Evolutionary conservation across 92 coral and sea anemone genomes (phyloP).

Genomic region (Meandrina meandrites): DNA sequence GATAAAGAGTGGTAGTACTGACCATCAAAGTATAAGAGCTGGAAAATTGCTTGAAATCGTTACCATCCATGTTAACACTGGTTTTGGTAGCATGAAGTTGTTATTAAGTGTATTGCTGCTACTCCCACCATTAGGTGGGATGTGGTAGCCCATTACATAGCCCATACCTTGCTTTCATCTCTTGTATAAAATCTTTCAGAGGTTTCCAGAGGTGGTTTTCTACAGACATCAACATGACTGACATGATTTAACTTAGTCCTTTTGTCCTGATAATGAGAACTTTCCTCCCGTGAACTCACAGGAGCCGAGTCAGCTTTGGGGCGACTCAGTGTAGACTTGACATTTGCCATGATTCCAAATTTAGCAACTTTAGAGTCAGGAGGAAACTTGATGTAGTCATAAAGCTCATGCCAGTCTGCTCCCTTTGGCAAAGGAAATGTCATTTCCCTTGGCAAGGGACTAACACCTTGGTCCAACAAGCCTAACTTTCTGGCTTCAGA

Average conservation of each 20-base stretch:
- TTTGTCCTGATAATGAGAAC: constrained; percentile 4
- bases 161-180: constrained; percentile 16
- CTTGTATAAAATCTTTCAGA: neutral
- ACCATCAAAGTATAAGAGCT: no score
- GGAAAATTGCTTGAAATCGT: no score
- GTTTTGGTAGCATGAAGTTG: no score
- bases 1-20: no score
- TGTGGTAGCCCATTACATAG: neutral
- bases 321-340: constrained; percentile 19
- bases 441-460: constrained; percentile 95
- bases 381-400: constrained; percentile 93
- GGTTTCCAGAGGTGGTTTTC: neutral
- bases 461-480: constrained; percentile 73
- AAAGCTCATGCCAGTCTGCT: constrained; percentile 80
- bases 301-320: neutral
- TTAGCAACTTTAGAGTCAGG: constrained; percentile 77
- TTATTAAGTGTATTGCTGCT: no score
- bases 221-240: neutral
- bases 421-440: constrained; percentile 87
- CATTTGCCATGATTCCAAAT: constrained; percentile 83
- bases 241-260: neutral
- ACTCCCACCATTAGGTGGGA: no score
- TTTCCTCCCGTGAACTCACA: neutral
- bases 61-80: neutral
- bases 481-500: constrained; percentile 94